These are phyloP conservation scores for Ondatra zibethicus DNA, from an alignment of 2,113 vertebrate species.

Conservation along the genomic window DNA sequence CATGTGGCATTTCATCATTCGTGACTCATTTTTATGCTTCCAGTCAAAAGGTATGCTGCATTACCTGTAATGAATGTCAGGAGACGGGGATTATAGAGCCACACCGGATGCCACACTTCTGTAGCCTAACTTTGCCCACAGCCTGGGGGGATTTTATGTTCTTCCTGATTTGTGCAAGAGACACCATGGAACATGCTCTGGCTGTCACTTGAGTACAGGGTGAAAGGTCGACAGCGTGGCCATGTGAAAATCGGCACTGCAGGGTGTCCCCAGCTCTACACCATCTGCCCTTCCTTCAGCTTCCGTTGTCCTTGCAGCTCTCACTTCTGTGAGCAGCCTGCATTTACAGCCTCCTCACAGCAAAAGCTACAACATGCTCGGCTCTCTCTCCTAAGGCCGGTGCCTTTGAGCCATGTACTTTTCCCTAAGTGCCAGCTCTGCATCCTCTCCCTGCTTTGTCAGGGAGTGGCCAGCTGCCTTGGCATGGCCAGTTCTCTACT, in stretches of 20 bases:
- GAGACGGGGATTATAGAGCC: too few species aligned
- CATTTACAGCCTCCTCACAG: background rate
- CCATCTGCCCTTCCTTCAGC: background rate
- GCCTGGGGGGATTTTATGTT: background rate
- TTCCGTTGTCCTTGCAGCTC: background rate
- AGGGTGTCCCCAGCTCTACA: background rate
- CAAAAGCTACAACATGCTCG: background rate
- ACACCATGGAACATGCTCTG: background rate
- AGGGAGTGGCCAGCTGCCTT: background rate
- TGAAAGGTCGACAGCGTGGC: background rate
- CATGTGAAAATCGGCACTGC: background rate
- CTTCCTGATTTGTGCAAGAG: background rate
- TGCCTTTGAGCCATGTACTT: background rate
- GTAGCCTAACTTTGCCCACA: background rate
- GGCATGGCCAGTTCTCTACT: background rate
- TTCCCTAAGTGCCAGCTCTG: background rate
- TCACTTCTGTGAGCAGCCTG: background rate
- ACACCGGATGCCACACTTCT: background rate
- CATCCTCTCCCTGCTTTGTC: background rate
- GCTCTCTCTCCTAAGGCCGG: background rate
- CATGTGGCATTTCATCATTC: background rate
- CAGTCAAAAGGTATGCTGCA: background rate
- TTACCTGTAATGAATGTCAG: rapidly evolving
- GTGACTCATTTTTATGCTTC: background rate
- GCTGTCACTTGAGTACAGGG: background rate